Base-by-base conservation (phyloP, 92 coral and sea anemone species). In the Actinostola sp. region DNA sequence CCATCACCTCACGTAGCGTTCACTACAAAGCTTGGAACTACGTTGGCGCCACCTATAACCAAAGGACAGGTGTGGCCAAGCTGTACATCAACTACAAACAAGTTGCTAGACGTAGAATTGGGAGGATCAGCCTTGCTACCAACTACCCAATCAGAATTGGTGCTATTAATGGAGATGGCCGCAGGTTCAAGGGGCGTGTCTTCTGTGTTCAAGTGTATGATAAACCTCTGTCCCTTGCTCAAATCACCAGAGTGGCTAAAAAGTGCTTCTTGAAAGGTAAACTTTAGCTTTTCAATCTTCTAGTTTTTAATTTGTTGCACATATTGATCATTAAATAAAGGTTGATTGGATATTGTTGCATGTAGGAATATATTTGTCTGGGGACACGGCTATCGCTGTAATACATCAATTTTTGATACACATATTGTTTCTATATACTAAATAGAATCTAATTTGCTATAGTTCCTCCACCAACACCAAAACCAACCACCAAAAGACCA, bases 131-230 rank as follows among this genome's bases (percentile, higher is more conserved):
- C 20, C 92, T 82, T 11, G 77, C 88, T 5, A 87, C 92, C 19
- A 82, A 82, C 61, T 73, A 72, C 56, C 88, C 88, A 5, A 73
- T 87, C 27, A 63, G 88, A 44, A 36, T 87, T n/a, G 92, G 92
- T 50, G 88, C 88, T 12, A 66, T n/a, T 23, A 66, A 23, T 21
- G 77, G 67, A 20, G 82, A 80, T 63, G 73, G 85, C 0, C 87
- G 78, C 28, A 76, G 80, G 52, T 72, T 77, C 66, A 75, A 70
- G 10, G 92, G 92, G 42, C 82, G 84, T 45, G 44, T 87, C 45
- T 82, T 83, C 70, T 87, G 92, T 66, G 82, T 87, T 21, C 92
- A 87, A 73, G 66, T 87, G 15, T 87, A 87, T 62, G 80, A 73
- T 30, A 54, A 52, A 13, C 74, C 88, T 7, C 59, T 87, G 39